Base-by-base conservation (phyloP, 1,140 invertebrate species). In the Listronotus oregonensis region DNA sequence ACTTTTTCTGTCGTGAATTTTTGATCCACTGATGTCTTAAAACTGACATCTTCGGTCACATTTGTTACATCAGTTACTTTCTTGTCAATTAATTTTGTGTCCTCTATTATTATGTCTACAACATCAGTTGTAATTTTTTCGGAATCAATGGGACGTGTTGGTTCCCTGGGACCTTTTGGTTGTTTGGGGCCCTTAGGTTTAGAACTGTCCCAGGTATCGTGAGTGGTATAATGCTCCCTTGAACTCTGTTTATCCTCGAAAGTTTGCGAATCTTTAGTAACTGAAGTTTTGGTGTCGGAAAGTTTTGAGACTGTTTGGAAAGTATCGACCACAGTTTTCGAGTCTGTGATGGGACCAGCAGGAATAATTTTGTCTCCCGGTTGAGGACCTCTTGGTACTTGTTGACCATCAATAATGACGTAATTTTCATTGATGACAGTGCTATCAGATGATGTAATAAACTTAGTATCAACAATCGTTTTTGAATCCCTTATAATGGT, bases 241-340 rank as follows among this genome's bases (percentile, higher is more conserved):
- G 65, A 70, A 42, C 12, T 71, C 49, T 70, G 47, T 47, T 69
- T 64, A 50, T 74, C 73, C 12, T 68, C 67, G 47, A 72, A 71
- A 3, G 67, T 72, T 57, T 74, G 66, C 1, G 70, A 69, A 49
- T 76, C 74, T 69, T 73, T 71, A n/a, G 66, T 68, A n/a, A 70
- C 40, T 27, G 66, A 69, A 0, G 67, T 74, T 63, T 70, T 71
- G 11, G 61, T 62, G 63, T 74, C 69, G 18, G 60, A 63, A 3
- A 66, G 44, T 49, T 73, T 70, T 10, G 65, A 60, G 2, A 70
- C 62, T 21, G 47, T 66, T 64, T 72, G 64, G 31, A 55, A 71
- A 47, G 37, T 72, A 67, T 73, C 70, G 6, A 65, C 43, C 5
- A 70, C 57, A 10, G 71, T 71, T 54, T 52, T 69, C 1, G 72